These are phyloP conservation scores for Achatina immaculata DNA, from an alignment of 1,140 invertebrate genomes.

Conservation along the genomic window DNA sequence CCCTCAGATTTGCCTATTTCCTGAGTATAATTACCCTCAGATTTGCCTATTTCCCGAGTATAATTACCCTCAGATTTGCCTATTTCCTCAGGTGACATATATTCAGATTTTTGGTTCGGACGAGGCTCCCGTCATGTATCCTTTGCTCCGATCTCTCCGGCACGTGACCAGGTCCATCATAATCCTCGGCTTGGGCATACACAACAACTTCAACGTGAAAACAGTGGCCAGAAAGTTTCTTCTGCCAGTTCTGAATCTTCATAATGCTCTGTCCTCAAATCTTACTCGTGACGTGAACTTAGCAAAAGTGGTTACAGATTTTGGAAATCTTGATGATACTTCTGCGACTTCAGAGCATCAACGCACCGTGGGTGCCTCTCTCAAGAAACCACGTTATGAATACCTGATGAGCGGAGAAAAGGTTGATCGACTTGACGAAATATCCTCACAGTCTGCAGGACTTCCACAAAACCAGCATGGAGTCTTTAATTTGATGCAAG, in stretches of 20 bases:
- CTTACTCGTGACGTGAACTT: not conserved
- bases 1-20: too few species aligned
- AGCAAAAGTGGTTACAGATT: not conserved
- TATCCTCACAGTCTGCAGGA: too few species aligned
- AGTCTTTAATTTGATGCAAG: too few species aligned
- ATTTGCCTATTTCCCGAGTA: too few species aligned
- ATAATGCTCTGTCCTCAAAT: not conserved
- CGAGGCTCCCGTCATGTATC: not conserved
- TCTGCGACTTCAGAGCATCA: too few species aligned
- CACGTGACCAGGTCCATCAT: not conserved
- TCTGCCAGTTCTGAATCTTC: conserved; percentile 7
- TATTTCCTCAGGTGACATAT: not conserved
- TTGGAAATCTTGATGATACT: not conserved
- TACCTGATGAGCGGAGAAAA: too few species aligned
- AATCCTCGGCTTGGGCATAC: conserved; percentile 20
- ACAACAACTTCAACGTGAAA: conserved; percentile 16
- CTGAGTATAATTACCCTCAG: too few species aligned
- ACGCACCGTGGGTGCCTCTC: not conserved
- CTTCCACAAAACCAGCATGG: too few species aligned
- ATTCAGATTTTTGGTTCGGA: not conserved
- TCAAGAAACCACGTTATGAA: too few species aligned
- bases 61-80: too few species aligned
- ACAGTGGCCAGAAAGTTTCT: not conserved
- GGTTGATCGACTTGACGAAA: too few species aligned
- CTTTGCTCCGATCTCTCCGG: not conserved